Conservation (phyloP, 2,888 invertebrate genomes). For the Cheilosia vernalis region DNA sequence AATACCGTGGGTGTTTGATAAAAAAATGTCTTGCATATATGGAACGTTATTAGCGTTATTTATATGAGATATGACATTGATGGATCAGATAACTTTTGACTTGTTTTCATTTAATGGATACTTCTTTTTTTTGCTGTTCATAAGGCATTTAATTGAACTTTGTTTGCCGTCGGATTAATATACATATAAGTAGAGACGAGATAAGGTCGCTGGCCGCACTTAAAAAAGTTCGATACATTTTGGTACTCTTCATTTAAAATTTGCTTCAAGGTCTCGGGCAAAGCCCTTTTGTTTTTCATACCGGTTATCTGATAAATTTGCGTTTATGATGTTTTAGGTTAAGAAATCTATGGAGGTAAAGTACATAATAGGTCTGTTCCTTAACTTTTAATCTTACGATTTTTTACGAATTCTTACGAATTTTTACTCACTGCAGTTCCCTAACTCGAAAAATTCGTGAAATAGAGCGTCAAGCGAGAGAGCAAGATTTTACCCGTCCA, state of each 20-base stretch:
- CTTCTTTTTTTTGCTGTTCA: neutral
- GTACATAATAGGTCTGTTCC: no score
- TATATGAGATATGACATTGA: constrained; percentile 1
- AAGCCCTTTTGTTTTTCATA: neutral
- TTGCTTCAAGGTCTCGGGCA: neutral
- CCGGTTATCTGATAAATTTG: neutral
- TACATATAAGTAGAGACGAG: neutral
- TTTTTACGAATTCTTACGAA: no score
- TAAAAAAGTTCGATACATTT: neutral
- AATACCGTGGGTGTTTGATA: neutral
- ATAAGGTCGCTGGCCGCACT: neutral
- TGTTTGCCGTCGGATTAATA: no score
- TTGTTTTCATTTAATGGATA: neutral
- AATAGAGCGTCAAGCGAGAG: no score
- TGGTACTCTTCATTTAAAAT: neutral
- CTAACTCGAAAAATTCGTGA: no score
- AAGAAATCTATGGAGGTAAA: no score
- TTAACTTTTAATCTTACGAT: no score
- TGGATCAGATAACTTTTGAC: constrained; percentile 8
- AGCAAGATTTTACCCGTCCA: no score
- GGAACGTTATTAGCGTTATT: constrained; percentile 4
- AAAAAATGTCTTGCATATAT: neutral
- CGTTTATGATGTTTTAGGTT: neutral
- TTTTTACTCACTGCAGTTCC: no score
- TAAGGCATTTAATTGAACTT: neutral